These are phyloP conservation scores for Caenorhabditis wallacei DNA, from an alignment of 2,888 invertebrate species.

Conservation along the genomic window DNA sequence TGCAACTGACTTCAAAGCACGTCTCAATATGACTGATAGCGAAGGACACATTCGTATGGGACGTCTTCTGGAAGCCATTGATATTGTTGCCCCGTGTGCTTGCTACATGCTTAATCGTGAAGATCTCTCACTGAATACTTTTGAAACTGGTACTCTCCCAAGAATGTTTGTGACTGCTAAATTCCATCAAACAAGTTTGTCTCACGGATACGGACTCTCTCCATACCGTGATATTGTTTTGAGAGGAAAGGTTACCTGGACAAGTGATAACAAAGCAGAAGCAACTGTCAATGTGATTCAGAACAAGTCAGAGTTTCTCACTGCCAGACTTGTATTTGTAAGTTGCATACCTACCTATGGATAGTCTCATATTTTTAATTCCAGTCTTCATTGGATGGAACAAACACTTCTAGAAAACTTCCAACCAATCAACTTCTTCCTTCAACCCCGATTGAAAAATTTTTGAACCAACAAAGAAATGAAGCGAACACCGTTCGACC, in stretches of 20 bases:
- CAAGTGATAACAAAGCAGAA: conserved; percentile 48
- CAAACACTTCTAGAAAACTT: conserved; percentile 35
- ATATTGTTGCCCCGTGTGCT: conserved; percentile 62
- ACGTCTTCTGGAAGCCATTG: conserved; percentile 54
- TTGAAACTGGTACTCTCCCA: conserved; percentile 55
- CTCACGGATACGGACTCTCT: conserved; percentile 30
- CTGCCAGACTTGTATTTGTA: conserved; percentile 54
- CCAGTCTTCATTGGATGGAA: conserved; percentile 57
- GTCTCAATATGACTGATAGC: conserved; percentile 49
- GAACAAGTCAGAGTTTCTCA: conserved; percentile 48
- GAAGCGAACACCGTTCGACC: conserved; percentile 36
- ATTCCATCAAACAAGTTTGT: conserved; percentile 46
- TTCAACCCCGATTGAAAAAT: conserved; percentile 35
- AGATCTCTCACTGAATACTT: conserved; percentile 36
- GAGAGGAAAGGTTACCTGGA: conserved; percentile 63
- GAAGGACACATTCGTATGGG: conserved; percentile 55
- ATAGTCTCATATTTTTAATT: background rate
- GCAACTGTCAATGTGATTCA: conserved; percentile 58
- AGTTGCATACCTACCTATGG: conserved; percentile 24
- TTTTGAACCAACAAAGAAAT: conserved; percentile 39
- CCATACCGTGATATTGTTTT: conserved; percentile 55
- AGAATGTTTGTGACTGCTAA: conserved; percentile 61
- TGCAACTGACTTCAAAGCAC: conserved; percentile 42
- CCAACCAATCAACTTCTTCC: conserved; percentile 57
- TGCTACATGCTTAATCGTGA: conserved; percentile 60